Percentiles rank a stretch among this genome's conserved stretches.
Conservation (phyloP, 2,797 vertebrate genomes). For the Moxostoma hubbsi region DNA sequence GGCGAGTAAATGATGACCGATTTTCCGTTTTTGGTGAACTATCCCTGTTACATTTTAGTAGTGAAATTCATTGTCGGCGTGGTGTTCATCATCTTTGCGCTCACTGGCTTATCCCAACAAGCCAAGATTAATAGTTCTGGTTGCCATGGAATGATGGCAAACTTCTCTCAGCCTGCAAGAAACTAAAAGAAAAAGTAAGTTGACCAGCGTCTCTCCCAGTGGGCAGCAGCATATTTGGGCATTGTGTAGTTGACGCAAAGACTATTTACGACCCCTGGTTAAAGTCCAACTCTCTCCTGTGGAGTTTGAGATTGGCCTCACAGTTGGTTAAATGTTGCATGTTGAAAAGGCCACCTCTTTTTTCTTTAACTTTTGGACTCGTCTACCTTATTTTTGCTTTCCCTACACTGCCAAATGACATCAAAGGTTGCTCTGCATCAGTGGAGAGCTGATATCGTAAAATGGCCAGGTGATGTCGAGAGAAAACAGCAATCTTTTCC, state of each 20-base stretch:
- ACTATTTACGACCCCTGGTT: conserved; percentile 36
- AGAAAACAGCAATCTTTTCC: background rate
- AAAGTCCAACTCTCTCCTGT: conserved; percentile 41
- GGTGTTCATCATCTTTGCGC: background rate
- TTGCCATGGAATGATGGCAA: conserved; percentile 75
- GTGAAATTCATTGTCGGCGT: background rate
- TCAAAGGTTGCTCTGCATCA: conserved; percentile 32
- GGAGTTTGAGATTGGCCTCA: conserved; percentile 39
- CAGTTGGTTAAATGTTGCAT: background rate
- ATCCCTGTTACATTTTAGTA: too few relatives aligned
- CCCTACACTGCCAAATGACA: conserved; percentile 5
- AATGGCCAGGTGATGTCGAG: conserved; percentile 7
- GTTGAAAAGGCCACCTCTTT: conserved; percentile 15
- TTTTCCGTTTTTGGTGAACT: too few relatives aligned
- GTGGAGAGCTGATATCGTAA: conserved; percentile 17
- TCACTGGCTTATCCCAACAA: conserved; percentile 61
- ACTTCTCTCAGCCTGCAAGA: conserved; percentile 51
- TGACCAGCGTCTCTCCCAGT: conserved; percentile 67
- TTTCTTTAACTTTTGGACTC: background rate
- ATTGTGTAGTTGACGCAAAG: conserved; percentile 63
- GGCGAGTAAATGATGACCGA: too few relatives aligned
- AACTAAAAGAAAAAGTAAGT: conserved; percentile 25
- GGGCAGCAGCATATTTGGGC: conserved; percentile 68
- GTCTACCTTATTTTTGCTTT: background rate
- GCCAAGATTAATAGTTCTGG: conserved; percentile 65